Conservation (phyloP, 2,113 vertebrate species). For the Gracilinanus agilis region DNA sequence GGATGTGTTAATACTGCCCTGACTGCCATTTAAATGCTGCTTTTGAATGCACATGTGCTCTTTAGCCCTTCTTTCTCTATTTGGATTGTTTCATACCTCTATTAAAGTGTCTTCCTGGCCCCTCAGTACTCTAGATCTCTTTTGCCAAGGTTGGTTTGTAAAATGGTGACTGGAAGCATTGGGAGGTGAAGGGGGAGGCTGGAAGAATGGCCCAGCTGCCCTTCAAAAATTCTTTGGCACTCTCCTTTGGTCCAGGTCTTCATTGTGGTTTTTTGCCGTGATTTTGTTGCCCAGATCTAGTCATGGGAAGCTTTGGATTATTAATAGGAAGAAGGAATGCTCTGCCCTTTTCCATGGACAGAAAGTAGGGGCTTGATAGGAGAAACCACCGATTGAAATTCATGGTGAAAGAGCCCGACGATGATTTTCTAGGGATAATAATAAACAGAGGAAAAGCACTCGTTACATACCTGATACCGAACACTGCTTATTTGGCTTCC, state of each 20-base stretch:
- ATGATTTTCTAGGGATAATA: constrained; percentile 1
- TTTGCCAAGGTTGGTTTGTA: not conserved
- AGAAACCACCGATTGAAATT: constrained; percentile 11
- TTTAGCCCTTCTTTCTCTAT: not conserved
- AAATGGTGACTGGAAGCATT: not conserved
- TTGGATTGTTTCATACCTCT: not conserved
- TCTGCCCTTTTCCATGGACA: constrained; percentile 27
- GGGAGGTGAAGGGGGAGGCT: not conserved
- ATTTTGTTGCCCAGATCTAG: constrained; percentile 20
- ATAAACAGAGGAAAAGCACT: not conserved
- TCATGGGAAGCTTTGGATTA: not conserved
- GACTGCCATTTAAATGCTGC: not conserved
- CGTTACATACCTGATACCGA: constrained; percentile 14
- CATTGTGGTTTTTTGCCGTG: constrained; percentile 1
- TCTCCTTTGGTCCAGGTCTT: constrained; percentile 20
- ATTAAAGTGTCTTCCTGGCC: not conserved
- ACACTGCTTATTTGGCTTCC: constrained; percentile 18
- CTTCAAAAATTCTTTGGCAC: constrained; percentile 38
- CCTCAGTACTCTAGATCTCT: not conserved
- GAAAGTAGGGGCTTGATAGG: not conserved
- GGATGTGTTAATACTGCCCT: not conserved
- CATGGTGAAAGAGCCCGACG: constrained; percentile 36
- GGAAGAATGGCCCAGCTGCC: not conserved
- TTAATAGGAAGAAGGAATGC: constrained; percentile 11
- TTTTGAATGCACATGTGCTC: not conserved